These are phyloP conservation scores for Cygnus buccinator DNA, from an alignment of 2,113 vertebrate species.

Conservation along the genomic window DNA sequence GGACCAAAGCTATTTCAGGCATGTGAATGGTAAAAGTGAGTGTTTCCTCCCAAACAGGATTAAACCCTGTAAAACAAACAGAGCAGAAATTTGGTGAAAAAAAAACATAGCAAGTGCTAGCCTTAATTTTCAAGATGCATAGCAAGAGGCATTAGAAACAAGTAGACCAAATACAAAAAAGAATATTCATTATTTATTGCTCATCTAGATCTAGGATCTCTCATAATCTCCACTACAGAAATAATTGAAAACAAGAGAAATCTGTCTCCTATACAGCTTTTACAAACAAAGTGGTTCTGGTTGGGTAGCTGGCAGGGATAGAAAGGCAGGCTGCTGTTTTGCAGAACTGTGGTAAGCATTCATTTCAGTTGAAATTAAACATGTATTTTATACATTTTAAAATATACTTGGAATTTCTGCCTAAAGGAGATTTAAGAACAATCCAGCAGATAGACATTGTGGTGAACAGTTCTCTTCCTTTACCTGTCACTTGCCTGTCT, in stretches of 20 bases:
- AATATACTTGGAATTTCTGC: neutral
- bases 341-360: neutral
- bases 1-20: constrained; percentile 92
- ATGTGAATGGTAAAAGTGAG: constrained; percentile 96
- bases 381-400: neutral
- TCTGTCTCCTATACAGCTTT: neutral
- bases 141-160: neutral
- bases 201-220: neutral
- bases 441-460: neutral
- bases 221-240: neutral
- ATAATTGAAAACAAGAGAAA: neutral
- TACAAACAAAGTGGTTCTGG: neutral
- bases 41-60: constrained; percentile 98
- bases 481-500: neutral
- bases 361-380: neutral
- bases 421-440: neutral
- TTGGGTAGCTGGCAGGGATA: neutral
- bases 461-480: neutral
- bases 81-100: neutral
- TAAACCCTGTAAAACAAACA: constrained; percentile 85
- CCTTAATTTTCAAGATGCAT: neutral
- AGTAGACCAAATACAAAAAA: neutral
- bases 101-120: fast-evolving
- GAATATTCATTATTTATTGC: neutral
- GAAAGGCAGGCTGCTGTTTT: neutral